Evolutionary conservation across 2,113 vertebrate genomes (phyloP), one percentile per base, ranked within the genome.

Genomic region (Notechis scutatus): DNA sequence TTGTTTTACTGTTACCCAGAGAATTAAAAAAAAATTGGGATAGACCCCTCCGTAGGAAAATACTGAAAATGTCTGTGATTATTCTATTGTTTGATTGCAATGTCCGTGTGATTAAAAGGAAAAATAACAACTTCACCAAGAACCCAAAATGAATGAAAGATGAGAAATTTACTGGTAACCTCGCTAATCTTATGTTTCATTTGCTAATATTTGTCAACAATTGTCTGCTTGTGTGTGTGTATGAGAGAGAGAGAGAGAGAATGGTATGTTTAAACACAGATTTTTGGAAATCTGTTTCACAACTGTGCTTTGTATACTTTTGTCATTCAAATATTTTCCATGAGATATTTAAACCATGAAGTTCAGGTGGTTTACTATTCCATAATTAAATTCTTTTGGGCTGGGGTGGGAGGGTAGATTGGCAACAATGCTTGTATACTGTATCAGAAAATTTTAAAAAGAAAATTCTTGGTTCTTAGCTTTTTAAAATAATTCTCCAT

Each of bases 21-120:
- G 12, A 20, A 50, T 34, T n/a, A 15, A 39, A 45, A 0, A 86
- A 57, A n/a, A 90, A 90, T 3, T 0, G 59, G 92, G 88, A 54
- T 69, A 69, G 0, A 85, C 54, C 21, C 9, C 39, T 18, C 93
- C 74, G 0, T 14, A 21, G 0, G 87, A 85, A 3, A 93, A 52
- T 86, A 93, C 23, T 42, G 95, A 0, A 18, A 5, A 34, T 61
- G 47, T 0, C 85, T 4, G 0, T 26, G 90, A 47, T 61, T 90
- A 92, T 24, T 89, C 91, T 59, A 0, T 3, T 9, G 55, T 9
- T 24, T 9, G 91, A 0, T 4, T 47, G 92, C 91, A 57, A 14
- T 52, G 92, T 4, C 87, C 57, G 64, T 21, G 59, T 55, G 92
- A 93, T 92, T 92, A 74, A 23, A 90, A 85, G 74, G 88, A 20